A percentile compares a stretch with the other conserved stretches of the same genome.
These are phyloP conservation scores for Oppia nitens DNA, from an alignment of 1,140 invertebrate species.

Conservation along the genomic window DNA sequence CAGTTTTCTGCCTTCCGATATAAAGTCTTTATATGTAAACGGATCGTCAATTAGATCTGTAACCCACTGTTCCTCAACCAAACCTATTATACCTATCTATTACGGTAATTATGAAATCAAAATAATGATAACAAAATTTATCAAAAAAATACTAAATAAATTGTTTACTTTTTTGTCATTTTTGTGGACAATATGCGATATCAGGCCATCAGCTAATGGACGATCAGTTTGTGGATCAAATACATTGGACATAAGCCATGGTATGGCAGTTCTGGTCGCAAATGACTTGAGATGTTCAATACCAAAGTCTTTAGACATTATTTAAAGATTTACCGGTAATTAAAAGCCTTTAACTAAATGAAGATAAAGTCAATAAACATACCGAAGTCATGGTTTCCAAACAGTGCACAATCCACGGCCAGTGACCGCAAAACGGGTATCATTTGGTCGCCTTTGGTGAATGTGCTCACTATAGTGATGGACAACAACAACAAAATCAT, in stretches of 20 bases:
- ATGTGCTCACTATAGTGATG: slow-evolving; percentile 57
- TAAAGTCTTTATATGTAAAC: slow-evolving; percentile 67
- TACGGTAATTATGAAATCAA: slow-evolving; percentile 5
- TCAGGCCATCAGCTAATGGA: slow-evolving; percentile 61
- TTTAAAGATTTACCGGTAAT: too few species aligned
- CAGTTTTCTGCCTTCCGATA: slow-evolving; percentile 55
- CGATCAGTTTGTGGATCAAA: slow-evolving; percentile 65
- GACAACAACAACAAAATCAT: neutral
- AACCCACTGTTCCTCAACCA: slow-evolving; percentile 74
- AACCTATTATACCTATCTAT: slow-evolving; percentile 42
- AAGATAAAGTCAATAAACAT: slow-evolving; percentile 13
- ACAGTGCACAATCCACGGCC: slow-evolving; percentile 64
- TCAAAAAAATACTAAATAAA: too few species aligned
- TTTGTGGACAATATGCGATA: slow-evolving; percentile 56
- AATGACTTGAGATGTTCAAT: slow-evolving; percentile 58
- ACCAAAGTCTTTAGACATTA: slow-evolving; percentile 60
- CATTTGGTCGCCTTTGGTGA: slow-evolving; percentile 83
- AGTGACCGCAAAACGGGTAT: slow-evolving; percentile 62
- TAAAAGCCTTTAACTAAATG: neutral
- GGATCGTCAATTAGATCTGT: slow-evolving; percentile 70
- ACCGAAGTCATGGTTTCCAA: slow-evolving; percentile 89
- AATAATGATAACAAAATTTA: too few species aligned
- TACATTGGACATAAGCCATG: slow-evolving; percentile 83
- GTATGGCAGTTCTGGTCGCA: slow-evolving; percentile 56
- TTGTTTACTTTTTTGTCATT: slow-evolving; percentile 53